Evolutionary conservation across 35 echinoderm and acorn worm genomes (phyloP).

Genomic region (Holothuria glaberrima): DNA sequence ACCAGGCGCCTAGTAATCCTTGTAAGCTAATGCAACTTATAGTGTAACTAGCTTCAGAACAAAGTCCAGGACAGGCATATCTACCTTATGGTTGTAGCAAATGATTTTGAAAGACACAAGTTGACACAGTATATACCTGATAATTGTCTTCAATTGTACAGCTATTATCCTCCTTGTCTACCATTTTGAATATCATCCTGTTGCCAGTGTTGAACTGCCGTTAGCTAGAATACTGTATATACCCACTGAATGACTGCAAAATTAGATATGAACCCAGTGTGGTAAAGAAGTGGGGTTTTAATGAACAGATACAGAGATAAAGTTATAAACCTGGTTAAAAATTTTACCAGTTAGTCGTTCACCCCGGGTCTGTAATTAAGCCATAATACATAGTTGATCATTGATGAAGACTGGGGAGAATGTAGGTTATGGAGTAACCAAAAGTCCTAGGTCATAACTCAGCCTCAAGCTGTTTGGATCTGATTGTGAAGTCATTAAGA

Average conservation of each 20-base stretch:
- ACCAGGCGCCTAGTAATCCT: not conserved
- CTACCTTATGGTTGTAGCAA: conserved; percentile 26
- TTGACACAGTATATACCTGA: conserved; percentile 1
- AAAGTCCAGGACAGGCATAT: conserved; percentile 20
- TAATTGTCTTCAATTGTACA: conserved; percentile 10
- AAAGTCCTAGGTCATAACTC: conserved; percentile 35
- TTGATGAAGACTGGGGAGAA: conserved; percentile 57
- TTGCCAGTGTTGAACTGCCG: not conserved
- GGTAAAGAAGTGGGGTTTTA: conserved; percentile 54
- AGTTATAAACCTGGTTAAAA: conserved; percentile 72
- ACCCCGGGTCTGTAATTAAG: conserved; percentile 64
- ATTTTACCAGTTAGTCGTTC: conserved; percentile 65
- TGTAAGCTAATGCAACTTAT: not conserved
- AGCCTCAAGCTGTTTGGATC: conserved; percentile 12
- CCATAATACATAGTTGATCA: conserved; percentile 60
- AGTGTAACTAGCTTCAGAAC: conserved; percentile 15
- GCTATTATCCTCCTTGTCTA: conserved; percentile 1
- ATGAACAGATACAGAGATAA: conserved; percentile 58
- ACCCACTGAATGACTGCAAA: conserved; percentile 36
- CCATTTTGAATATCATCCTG: conserved; percentile 34
- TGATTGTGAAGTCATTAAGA: conserved; percentile 24
- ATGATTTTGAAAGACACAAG: too few species aligned
- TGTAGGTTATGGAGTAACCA: conserved; percentile 56
- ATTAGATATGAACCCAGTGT: conserved; percentile 47
- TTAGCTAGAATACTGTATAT: not conserved